Evolutionary conservation across 2,888 invertebrate genomes (phyloP), one percentile per base, ranked within the genome.

Genomic region (Metopia argyrocephala): DNA sequence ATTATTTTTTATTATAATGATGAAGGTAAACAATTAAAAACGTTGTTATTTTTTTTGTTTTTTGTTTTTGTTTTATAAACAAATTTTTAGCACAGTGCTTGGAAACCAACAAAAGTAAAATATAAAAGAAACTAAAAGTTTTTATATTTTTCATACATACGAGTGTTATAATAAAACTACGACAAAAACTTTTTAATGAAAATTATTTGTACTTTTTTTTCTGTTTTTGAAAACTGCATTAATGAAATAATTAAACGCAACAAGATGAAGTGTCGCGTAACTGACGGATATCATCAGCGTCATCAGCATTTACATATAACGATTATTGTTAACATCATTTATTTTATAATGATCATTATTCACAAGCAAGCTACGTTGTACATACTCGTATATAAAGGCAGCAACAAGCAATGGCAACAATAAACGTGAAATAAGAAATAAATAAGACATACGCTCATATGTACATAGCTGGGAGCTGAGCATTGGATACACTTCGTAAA

Each of bases 401-500:
- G 15, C 68, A 27, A 56, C 65, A 56, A 38, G 12, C 45, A 57
- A 6, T n/a, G 52, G 27, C n/a, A 28, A 61, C n/a, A n/a, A 28
- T 25, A 65, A 45, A 7, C 9, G 31, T 18, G 18, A 20, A 59
- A 65, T 25, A 23, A 21, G 4, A 50, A 21, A 25, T 46, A 38
- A 50, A 64, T n/a, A 25, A 62, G n/a, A 21, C 38, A 65, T 21
- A n/a, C 65, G 18, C 38, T 59, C 38, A 38, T 3, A 15, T 9
- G 15, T 9, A n/a, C n/a, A 31, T 7, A 38, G 38, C 9, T 4
- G 15, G 15, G 2, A 38, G 38, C 20, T 23, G 66, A 68, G 57
- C 73, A 80, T 80, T 80, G 87, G 89, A 89, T 89, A 88, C 88
- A 89, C 89, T 87, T 89, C 88, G 87, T 87, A 89, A 89, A 89